Base-by-base conservation (phyloP, 2,888 invertebrate species). In the Liposcelis brunnea region DNA sequence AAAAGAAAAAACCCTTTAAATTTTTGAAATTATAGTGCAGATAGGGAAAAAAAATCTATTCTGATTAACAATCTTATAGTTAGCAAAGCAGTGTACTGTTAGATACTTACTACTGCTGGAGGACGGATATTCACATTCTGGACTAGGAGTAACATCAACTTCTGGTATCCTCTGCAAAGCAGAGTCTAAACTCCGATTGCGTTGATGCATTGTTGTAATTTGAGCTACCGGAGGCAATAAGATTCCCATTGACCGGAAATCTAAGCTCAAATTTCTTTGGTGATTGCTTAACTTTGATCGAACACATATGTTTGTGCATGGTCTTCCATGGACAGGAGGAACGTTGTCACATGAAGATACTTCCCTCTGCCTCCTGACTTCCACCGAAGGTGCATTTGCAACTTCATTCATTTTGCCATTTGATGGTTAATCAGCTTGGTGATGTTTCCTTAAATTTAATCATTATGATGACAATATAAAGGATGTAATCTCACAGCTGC, bases 91-190 rank as follows among this genome's bases (percentile, higher is more conserved):
- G 38, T n/a, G 32, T 32, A 38, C 45, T 34, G 10, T 19, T 31
- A 45, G 12, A 38, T 38, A 42, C 11, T 42, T 31, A 43, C 46
- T 42, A 7, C 42, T 42, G 10, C 42, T 42, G 21, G 46, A 42
- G 46, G 46, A 46, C 21, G 46, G 42, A 36, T 42, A 57, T 52
- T 72, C 72, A 55, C 71, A 70, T 61, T 74, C 74, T 21, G 75
- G 74, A 55, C 71, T 72, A n/a, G 74, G 73, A 11, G 72, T 73
- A 8, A 73, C 69, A 67, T 81, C 79, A 59, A 80, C 85, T 70
- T 87, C 87, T 49, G 87, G 87, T 60, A 89, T 87, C 62, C 84
- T 72, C 63, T 87, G 87, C 52, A 87, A 71, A 49, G 86, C 89
- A 48, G 87, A 89, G 63, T 90, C 89, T 62, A 89, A 68, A 60